phyloP scores from a whole-genome alignment of 2,888 invertebrate species.

The Melieria picta region DNA sequence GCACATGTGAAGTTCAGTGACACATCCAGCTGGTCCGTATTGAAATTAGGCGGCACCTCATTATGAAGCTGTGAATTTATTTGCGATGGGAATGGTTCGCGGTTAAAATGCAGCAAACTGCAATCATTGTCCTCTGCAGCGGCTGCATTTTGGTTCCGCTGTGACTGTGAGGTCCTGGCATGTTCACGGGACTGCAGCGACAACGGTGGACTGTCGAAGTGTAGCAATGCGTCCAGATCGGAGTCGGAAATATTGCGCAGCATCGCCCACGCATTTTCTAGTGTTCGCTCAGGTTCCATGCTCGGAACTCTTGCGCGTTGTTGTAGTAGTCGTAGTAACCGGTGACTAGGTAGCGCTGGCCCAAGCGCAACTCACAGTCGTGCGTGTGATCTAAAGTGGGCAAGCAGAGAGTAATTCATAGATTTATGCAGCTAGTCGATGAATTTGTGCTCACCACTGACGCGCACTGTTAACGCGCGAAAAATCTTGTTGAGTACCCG shows the following conservation, averaged over 20 bases:
- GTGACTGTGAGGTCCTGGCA: constrained; percentile 3
- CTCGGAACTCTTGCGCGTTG: constrained; percentile 51
- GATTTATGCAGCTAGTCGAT: background rate
- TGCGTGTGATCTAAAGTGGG: constrained; percentile 50
- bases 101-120: constrained; percentile 30
- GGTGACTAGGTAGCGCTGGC: constrained; percentile 54
- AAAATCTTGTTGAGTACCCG: constrained; percentile 48
- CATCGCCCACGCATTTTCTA: constrained; percentile 38
- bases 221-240: constrained; percentile 49
- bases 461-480: constrained; percentile 50
- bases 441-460: constrained; percentile 46
- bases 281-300: constrained; percentile 58
- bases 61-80: constrained; percentile 35
- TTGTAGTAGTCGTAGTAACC: constrained; percentile 54
- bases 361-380: constrained; percentile 57
- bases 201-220: constrained; percentile 43
- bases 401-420: background rate
- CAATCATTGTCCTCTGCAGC: constrained; percentile 5
- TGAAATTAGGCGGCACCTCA: background rate
- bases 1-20: too few species aligned
- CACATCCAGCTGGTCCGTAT: too few species aligned
- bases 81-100: constrained; percentile 40
- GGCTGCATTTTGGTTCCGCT: background rate
- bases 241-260: constrained; percentile 41
- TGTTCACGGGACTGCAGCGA: constrained; percentile 19